A percentile compares a stretch with the other conserved stretches of the same genome.
Conservation (phyloP, 2,888 invertebrate species). For the Dasypogon diadema region DNA sequence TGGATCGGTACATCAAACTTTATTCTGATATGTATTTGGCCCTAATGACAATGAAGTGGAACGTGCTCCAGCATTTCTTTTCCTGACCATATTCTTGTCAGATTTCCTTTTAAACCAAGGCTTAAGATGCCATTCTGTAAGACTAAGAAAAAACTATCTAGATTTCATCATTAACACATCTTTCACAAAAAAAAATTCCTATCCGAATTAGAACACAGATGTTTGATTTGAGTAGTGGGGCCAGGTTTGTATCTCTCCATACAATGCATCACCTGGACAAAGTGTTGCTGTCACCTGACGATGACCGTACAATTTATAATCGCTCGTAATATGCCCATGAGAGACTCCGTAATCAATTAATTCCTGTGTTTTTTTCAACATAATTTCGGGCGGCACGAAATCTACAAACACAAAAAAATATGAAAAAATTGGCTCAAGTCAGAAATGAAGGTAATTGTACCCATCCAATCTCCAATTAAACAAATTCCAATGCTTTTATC, state of each 20-base stretch:
- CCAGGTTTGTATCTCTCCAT: constrained; percentile 76
- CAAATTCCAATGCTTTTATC: constrained; percentile 78
- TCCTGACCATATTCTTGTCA: too few relatives aligned
- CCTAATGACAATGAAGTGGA: too few relatives aligned
- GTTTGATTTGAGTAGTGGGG: constrained; percentile 72
- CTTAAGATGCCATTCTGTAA: too few relatives aligned
- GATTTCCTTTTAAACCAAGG: too few relatives aligned
- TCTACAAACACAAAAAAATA: constrained; percentile 81
- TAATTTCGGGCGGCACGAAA: constrained; percentile 73
- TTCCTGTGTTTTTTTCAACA: constrained; percentile 74
- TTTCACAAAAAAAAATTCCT: too few relatives aligned
- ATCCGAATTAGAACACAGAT: too few relatives aligned
- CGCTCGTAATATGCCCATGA: constrained; percentile 72
- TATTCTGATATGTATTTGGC: too few relatives aligned
- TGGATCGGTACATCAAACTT: too few relatives aligned
- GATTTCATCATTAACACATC: too few relatives aligned
- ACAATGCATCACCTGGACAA: constrained; percentile 78
- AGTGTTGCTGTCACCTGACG: constrained; percentile 75
- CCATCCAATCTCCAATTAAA: constrained; percentile 79
- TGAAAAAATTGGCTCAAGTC: constrained; percentile 66
- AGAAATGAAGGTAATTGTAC: constrained; percentile 69
- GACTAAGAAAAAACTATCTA: too few relatives aligned
- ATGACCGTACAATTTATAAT: constrained; percentile 78
- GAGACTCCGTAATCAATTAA: constrained; percentile 75
- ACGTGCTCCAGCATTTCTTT: too few relatives aligned